Conservation (phyloP, 2,888 invertebrate species). For the Eupithecia dodoneata region DNA sequence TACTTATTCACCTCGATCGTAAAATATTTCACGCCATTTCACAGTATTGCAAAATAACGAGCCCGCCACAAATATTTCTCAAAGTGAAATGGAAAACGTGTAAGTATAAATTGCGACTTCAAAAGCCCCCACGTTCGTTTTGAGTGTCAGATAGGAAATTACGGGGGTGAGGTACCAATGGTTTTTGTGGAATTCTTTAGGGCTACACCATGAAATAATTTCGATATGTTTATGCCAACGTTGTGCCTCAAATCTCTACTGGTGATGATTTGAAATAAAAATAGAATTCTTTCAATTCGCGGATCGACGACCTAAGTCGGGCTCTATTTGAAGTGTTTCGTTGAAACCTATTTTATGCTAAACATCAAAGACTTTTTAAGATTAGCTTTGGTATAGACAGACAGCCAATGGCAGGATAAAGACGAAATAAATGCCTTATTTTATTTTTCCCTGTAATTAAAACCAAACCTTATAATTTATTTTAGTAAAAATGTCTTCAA, state of each 20-base stretch:
- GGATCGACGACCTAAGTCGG: neutral
- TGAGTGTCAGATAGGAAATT: conserved; percentile 38
- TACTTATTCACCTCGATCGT: conserved; percentile 5
- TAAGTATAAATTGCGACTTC: conserved; percentile 23
- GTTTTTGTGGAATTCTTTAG: conserved; percentile 17
- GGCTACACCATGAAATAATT: neutral
- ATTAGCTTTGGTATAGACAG: neutral
- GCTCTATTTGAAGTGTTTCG: neutral
- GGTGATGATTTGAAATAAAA: neutral
- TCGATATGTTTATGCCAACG: neutral
- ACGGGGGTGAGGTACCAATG: conserved; percentile 14
- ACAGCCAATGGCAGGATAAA: neutral
- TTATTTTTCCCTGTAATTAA: neutral
- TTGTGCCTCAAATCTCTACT: neutral
- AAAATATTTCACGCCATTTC: conserved; percentile 9
- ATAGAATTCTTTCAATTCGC: neutral
- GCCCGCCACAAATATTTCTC: conserved; percentile 10
- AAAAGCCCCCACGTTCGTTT: conserved; percentile 32
- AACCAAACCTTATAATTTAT: neutral
- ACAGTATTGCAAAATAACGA: conserved; percentile 16
- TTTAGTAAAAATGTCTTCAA: too few species aligned
- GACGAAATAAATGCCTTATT: neutral
- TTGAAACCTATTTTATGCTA: neutral
- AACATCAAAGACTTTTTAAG: neutral
- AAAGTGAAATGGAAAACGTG: conserved; percentile 19